Conservation (phyloP, 2,113 vertebrate species). For the Dasyornis broadbenti region DNA sequence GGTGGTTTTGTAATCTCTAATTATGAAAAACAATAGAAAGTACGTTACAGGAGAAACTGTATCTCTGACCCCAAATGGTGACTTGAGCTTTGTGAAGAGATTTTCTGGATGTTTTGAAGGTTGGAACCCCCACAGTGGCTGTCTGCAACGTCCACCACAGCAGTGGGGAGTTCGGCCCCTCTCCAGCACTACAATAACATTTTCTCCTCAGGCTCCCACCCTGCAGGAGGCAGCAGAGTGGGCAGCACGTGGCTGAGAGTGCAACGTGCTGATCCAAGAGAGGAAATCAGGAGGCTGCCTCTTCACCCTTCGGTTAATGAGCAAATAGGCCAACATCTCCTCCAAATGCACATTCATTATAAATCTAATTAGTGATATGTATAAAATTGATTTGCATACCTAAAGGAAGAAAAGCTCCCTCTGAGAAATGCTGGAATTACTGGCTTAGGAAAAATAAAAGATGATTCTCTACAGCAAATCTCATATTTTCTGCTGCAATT, state of each 20-base stretch:
- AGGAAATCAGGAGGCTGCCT: not conserved
- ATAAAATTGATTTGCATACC: slow-evolving; percentile 41
- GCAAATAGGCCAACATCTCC: slow-evolving; percentile 8
- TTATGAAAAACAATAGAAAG: not conserved
- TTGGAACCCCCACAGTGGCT: not conserved
- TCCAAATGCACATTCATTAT: not conserved
- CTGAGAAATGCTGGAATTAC: slow-evolving; percentile 9
- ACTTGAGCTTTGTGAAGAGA: not conserved
- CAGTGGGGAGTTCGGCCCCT: not conserved
- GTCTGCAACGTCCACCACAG: not conserved
- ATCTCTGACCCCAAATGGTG: not conserved
- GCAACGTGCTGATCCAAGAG: not conserved
- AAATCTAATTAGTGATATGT: slow-evolving; percentile 26
- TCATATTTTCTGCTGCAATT: slow-evolving; percentile 20
- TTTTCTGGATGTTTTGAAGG: not conserved
- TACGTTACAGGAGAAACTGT: rapidly evolving
- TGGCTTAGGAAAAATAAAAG: not conserved
- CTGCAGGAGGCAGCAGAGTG: not conserved
- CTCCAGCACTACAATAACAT: not conserved
- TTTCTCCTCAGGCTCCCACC: not conserved
- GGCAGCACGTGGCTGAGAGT: not conserved
- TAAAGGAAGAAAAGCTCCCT: slow-evolving; percentile 8
- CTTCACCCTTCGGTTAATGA: not conserved
- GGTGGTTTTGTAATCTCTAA: not conserved
- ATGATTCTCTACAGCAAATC: slow-evolving; percentile 23